Evolutionary conservation across 1,140 invertebrate genomes (phyloP), one percentile per base, ranked within the genome.

Genomic region (Harlomillsia oculata): DNA sequence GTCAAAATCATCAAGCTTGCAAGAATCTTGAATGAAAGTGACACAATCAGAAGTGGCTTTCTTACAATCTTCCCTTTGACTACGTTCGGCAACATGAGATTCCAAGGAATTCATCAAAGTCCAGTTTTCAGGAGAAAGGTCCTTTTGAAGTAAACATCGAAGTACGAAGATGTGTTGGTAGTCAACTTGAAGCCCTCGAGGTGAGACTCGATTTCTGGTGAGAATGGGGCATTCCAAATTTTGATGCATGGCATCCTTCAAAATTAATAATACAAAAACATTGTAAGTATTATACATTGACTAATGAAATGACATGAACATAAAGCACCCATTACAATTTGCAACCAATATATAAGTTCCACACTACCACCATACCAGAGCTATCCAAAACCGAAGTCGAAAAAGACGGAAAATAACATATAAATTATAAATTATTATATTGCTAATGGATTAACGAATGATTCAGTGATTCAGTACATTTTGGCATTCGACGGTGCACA

Each of bases 61-160:
- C n/a, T 2, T 16, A 13, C 28, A 28, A 16, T 56, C 37, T 21
- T 30, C 18, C 23, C 49, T 48, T 2, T 3, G 5, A 18, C 40
- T 48, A 40, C 53, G 37, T 18, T 41, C 26, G 16, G 48, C 36
- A 1, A 48, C 44, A 40, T 56, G 53, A 32, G 34, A 56, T 29
- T 56, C 53, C 16, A 56, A 49, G 9, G 29, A 23, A 2, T 26
- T 11, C 11, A 56, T 14, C 23, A 44, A 16, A 26, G 25, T 14
- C 53, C 53, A 56, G 11, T 26, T 28, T 6, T 48, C 36, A 1
- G 45, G 53, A 16, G 20, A 5, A 9, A 34, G 41, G 14, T 36
- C 8, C 41, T 40, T 56, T 14, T 44, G 43, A 6, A 56, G 16
- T 5, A 56, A 18, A 49, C 53, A 56, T 13, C 53, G 53, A 39